Evolutionary conservation across 2,888 invertebrate species (phyloP).

Genomic region (Andrena flavipes): DNA sequence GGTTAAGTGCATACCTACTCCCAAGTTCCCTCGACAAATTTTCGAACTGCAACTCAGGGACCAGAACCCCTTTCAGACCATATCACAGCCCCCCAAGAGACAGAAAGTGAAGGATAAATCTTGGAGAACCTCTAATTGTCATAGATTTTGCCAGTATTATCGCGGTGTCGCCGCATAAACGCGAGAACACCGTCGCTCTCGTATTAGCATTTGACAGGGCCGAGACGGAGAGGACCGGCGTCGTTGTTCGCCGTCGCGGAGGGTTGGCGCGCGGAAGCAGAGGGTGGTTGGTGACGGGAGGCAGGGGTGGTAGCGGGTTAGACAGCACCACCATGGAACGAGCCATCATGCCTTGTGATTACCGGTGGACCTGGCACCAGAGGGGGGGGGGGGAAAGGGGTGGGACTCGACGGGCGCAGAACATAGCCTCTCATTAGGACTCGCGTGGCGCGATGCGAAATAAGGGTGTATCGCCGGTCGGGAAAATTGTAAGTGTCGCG

Average conservation of each 20-base stretch:
- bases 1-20: no score
- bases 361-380: conserved; percentile 68
- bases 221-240: conserved; percentile 42
- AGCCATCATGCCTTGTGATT: conserved; percentile 82
- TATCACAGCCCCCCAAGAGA: no score
- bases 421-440: conserved; percentile 83
- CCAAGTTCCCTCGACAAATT: no score
- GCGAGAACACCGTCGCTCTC: conserved; percentile 15
- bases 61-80: no score
- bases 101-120: conserved; percentile 5
- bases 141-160: conserved; percentile 35
- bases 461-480: conserved; percentile 84
- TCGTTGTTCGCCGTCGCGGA: conserved; percentile 28
- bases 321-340: conserved; percentile 60
- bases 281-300: conserved; percentile 41
- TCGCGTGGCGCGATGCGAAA: conserved; percentile 81
- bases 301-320: conserved; percentile 63
- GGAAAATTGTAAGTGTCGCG: conserved; percentile 85
- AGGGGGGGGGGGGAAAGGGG: conserved; percentile 31
- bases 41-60: no score
- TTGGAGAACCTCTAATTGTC: conserved; percentile 15
- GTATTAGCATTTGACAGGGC: conserved; percentile 64
- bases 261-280: conserved; percentile 20
- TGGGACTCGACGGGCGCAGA: conserved; percentile 58
- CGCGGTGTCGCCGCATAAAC: conserved; percentile 53